A percentile compares a stretch with the other conserved stretches of the same genome.
phyloP scores from a whole-genome alignment of 1,140 invertebrate genomes.

The Leptonema lineaticorne region DNA sequence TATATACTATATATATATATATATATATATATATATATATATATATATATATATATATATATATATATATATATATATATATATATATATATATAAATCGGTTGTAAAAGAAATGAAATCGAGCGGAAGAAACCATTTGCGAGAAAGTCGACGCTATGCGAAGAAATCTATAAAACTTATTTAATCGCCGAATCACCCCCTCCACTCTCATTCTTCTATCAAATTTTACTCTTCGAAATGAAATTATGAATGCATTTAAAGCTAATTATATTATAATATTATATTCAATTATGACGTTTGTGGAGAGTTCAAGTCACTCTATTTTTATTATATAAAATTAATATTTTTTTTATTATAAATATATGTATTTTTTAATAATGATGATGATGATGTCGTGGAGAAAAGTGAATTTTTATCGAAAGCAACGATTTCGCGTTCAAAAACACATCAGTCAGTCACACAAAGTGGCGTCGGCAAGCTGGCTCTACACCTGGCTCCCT shows the following conservation, averaged over 20 bases:
- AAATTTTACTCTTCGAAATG: no score
- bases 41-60: not conserved
- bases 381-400: not conserved
- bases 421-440: constrained; percentile 9
- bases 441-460: constrained; percentile 29
- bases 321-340: not conserved
- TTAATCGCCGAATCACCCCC: not conserved
- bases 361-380: not conserved
- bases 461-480: constrained; percentile 10
- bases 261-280: no score
- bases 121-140: not conserved
- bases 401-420: constrained; percentile 4
- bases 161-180: constrained; percentile 1
- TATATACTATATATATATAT: no score
- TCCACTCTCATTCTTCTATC: no score
- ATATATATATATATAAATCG: not conserved
- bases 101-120: constrained; percentile 2
- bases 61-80: not conserved
- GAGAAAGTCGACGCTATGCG: not conserved
- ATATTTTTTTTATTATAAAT: not conserved
- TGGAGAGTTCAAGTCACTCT: no score
- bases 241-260: no score
- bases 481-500: constrained; percentile 19
- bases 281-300: no score
- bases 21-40: not conserved